Conservation (phyloP, 2,797 vertebrate genomes). For the Anomalospiza imberbis region DNA sequence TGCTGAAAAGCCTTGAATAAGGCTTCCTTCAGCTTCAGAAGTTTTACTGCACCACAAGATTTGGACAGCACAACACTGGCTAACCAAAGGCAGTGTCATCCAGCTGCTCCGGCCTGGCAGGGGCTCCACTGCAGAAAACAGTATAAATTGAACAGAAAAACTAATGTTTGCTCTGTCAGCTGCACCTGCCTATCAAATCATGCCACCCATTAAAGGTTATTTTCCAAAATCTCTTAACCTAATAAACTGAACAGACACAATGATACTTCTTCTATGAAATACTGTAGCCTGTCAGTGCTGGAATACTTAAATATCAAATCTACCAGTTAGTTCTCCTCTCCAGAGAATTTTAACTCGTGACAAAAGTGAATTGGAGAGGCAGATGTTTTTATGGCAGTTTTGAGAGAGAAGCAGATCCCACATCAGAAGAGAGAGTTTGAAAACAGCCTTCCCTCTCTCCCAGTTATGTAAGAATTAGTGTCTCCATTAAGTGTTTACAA, state of each 20-base stretch:
- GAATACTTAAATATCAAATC: conserved; percentile 17
- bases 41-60: not conserved
- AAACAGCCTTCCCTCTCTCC: not conserved
- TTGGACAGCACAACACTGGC: not conserved
- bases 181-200: conserved; percentile 33
- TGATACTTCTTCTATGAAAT: not conserved
- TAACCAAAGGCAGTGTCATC: not conserved
- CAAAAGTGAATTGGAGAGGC: conserved; percentile 21
- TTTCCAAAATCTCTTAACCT: conserved; percentile 36
- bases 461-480: not conserved
- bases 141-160: conserved; percentile 12
- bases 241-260: not conserved
- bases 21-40: not conserved
- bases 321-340: not conserved
- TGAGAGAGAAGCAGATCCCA: not conserved
- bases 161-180: not conserved
- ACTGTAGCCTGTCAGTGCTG: conserved; percentile 20
- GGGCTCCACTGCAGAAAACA: not conserved
- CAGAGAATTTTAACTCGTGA: conserved; percentile 23
- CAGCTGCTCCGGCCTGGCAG: not conserved
- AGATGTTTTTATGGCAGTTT: not conserved
- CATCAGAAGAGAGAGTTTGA: not conserved
- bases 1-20: not conserved
- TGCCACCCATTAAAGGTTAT: conserved; percentile 15
- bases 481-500: conserved; percentile 3